Evolutionary conservation across 2,797 vertebrate genomes (phyloP).

Genomic region (Telmatherina bonti): DNA sequence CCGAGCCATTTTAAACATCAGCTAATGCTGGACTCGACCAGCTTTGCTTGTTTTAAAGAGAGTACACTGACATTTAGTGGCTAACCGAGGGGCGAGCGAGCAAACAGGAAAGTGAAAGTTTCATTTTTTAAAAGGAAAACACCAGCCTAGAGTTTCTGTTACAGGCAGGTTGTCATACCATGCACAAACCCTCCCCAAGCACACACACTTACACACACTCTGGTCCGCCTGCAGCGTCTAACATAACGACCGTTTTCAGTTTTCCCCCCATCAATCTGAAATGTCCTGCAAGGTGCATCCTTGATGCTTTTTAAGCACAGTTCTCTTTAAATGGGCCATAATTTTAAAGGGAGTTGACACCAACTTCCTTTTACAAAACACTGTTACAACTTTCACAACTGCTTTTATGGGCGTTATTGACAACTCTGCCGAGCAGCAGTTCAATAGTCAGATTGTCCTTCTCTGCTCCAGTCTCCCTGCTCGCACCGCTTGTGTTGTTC

Average conservation of each 20-base stretch:
- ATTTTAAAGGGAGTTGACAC: conserved; percentile 80
- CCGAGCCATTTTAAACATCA: conserved; percentile 74
- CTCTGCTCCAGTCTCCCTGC: conserved; percentile 34
- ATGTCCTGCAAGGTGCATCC: conserved; percentile 78
- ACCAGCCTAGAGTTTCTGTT: conserved; percentile 72
- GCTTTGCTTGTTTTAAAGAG: conserved; percentile 81
- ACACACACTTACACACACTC: conserved; percentile 26
- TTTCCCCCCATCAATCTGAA: conserved; percentile 67
- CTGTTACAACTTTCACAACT: conserved; percentile 78
- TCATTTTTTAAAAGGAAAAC: conserved; percentile 75
- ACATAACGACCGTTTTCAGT: conserved; percentile 65
- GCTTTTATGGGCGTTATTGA: conserved; percentile 79
- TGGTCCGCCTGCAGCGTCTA: conserved; percentile 13
- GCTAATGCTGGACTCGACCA: conserved; percentile 76
- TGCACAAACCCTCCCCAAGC: conserved; percentile 10
- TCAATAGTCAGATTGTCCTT: conserved; percentile 71
- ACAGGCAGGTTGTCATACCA: conserved; percentile 65
- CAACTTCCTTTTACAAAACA: conserved; percentile 79
- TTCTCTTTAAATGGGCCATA: conserved; percentile 78
- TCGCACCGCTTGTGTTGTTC: conserved; percentile 71
- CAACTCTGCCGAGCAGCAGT: conserved; percentile 60
- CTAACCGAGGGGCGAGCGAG: conserved; percentile 74
- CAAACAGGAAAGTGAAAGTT: conserved; percentile 79
- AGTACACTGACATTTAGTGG: conserved; percentile 79
- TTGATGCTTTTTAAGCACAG: conserved; percentile 66